phyloP scores from a whole-genome alignment of 2,888 invertebrate species.

The Dicycla oo region DNA sequence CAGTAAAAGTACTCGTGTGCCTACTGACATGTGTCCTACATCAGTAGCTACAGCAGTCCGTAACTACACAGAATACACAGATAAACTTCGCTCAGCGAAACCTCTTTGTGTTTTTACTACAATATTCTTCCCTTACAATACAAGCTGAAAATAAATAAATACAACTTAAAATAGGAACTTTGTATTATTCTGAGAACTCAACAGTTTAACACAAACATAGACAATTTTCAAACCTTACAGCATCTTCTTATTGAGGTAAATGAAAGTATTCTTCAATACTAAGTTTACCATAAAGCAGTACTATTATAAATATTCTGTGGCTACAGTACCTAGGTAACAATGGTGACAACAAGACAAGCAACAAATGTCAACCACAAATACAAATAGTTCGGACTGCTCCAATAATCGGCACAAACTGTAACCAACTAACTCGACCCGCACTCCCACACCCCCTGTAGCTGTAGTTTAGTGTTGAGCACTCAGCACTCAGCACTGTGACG shows the following conservation, averaged over 20 bases:
- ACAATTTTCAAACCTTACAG: not conserved
- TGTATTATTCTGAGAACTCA: not conserved
- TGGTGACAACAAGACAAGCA: not conserved
- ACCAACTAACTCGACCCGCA: not conserved
- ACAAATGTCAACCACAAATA: not conserved
- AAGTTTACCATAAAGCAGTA: not conserved
- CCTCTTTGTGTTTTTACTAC: not conserved
- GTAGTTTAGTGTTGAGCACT: conserved; percentile 6
- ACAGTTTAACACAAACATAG: not conserved
- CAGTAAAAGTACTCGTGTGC: not conserved
- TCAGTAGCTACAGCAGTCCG: not conserved
- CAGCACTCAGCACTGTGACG: conserved; percentile 26
- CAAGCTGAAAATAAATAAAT: not conserved
- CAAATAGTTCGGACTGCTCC: conserved; percentile 10
- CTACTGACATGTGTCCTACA: not conserved
- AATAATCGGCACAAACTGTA: conserved; percentile 3
- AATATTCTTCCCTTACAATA: not conserved
- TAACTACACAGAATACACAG: not conserved
- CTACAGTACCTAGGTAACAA: no score
- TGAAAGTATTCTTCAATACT: not conserved
- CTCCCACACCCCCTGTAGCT: conserved; percentile 1
- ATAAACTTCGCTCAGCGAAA: not conserved
- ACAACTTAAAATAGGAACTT: not conserved
- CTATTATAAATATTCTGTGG: no score
- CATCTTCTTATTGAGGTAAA: no score